Base-by-base conservation (phyloP, 2,888 invertebrate species). In the Nasonia oneida region DNA sequence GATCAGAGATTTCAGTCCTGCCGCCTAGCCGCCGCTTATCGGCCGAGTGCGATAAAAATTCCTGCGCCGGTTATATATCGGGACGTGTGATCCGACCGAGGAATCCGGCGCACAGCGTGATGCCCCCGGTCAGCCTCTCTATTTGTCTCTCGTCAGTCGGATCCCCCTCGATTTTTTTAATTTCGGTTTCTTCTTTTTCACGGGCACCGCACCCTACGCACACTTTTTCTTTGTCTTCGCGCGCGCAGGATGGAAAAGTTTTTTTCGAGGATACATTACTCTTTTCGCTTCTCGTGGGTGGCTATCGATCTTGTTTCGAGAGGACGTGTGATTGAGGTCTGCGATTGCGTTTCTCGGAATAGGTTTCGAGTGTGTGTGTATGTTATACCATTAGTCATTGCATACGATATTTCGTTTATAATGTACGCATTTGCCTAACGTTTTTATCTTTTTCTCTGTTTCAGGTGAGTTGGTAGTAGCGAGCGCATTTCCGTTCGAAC, bases 31-130 rank as follows among this genome's bases (percentile, higher is more conserved):
- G 23, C 23, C 37, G 61, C 42, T 80, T 80, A 80, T 78, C 78
- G 42, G 3, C 4, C 42, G 29, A 39, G 29, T 8, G 71, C 77
- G 83, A 83, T 83, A 83, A 83, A 83, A 83, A 83, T 83, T 78
- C 77, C 83, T 61, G 39, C 47, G 47, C 47, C 47, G 47, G 47
- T 47, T 47, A 10, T n/a, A 23, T 37, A 53, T 74, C 74, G 50
- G 53, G 61, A 84, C 39, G 42, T 50, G 37, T 53, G 64, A 82
- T 73, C 81, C 73, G n/a, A 23, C 50, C 18, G 57, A 67, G 67
- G 76, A 76, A 82, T 67, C 50, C 70, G 14, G 33, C 18, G 33
- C 18, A 29, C 67, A 37, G 47, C 78, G 53, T 18, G 33, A 47
- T 18, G 39, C 70, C 15, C 33, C 18, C 61, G 47, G 70, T 61